Evolutionary conservation across 2,888 invertebrate genomes (phyloP).

Genomic region (Pammene fasciana): DNA sequence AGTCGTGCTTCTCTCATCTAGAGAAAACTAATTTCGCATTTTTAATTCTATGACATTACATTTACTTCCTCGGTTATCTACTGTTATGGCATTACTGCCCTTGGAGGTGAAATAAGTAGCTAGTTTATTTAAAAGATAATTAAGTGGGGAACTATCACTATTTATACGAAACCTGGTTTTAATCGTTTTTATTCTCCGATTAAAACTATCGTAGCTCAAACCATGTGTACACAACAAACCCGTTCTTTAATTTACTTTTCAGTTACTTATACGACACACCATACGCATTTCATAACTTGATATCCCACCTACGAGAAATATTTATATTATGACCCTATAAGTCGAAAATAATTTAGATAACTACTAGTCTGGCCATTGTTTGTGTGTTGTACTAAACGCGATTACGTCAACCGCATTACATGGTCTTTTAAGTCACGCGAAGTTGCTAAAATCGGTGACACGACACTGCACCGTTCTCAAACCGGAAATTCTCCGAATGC

Average conservation of each 20-base stretch:
- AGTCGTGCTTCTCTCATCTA: constrained; percentile 14
- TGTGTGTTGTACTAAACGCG: constrained; percentile 43
- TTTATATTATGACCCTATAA: constrained; percentile 66
- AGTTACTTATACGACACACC: constrained; percentile 25
- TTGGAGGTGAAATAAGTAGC: neutral
- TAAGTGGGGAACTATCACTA: neutral
- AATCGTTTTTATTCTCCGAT: neutral
- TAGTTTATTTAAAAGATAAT: neutral
- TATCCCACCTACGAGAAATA: constrained; percentile 57
- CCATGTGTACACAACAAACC: constrained; percentile 6
- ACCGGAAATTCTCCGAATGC: constrained; percentile 20
- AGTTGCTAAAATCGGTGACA: constrained; percentile 37
- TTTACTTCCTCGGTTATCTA: constrained; percentile 12
- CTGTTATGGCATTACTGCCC: constrained; percentile 3
- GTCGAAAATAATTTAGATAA: constrained; percentile 62
- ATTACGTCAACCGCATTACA: constrained; percentile 52
- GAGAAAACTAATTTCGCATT: constrained; percentile 20
- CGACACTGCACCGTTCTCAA: constrained; percentile 29
- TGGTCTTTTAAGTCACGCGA: constrained; percentile 55
- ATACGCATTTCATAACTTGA: constrained; percentile 52
- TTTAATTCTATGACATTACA: constrained; percentile 15
- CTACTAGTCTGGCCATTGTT: constrained; percentile 57
- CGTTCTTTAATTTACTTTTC: constrained; percentile 22
- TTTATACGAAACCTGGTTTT: neutral
- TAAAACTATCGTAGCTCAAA: neutral